These are phyloP conservation scores for Plumapathes pennacea DNA, from an alignment of 92 coral and sea anemone species.

Conservation along the genomic window DNA sequence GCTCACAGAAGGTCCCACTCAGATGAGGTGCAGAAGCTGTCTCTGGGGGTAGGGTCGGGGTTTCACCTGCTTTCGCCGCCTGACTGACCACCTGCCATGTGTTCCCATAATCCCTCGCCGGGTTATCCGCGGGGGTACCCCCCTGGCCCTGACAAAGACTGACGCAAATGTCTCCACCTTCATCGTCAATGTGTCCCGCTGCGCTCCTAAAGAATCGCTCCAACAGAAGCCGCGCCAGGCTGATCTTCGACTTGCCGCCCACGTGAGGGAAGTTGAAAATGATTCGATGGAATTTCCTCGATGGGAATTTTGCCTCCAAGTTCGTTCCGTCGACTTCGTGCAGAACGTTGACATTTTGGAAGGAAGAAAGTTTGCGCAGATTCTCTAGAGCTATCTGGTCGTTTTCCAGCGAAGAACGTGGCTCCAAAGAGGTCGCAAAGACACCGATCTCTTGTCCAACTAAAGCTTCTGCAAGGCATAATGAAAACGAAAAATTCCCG, in stretches of 20 bases:
- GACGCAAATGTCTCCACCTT: conserved; percentile 81
- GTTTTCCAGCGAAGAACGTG: conserved; percentile 46
- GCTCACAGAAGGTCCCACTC: no score
- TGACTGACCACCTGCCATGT: conserved; percentile 94
- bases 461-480: conserved; percentile 63
- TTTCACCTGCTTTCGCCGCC: conserved; percentile 88
- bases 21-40: no score
- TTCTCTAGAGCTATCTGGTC: conserved; percentile 70
- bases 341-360: conserved; percentile 53
- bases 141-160: conserved; percentile 97
- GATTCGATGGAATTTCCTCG: conserved; percentile 64
- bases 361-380: conserved; percentile 43
- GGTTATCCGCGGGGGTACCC: conserved; percentile 84
- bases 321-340: conserved; percentile 90
- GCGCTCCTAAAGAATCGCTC: conserved; percentile 85
- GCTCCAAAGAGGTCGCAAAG: conserved; percentile 83
- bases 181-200: conserved; percentile 46
- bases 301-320: conserved; percentile 52
- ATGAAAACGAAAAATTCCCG: conserved; percentile 94
- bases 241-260: conserved; percentile 93
- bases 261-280: conserved; percentile 94
- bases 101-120: conserved; percentile 81
- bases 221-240: conserved; percentile 71
- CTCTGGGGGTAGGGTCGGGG: background rate
- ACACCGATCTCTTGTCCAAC: conserved; percentile 28